These are phyloP conservation scores for Drosophila asahinai DNA, from an alignment of 1,140 invertebrate genomes.

Conservation along the genomic window DNA sequence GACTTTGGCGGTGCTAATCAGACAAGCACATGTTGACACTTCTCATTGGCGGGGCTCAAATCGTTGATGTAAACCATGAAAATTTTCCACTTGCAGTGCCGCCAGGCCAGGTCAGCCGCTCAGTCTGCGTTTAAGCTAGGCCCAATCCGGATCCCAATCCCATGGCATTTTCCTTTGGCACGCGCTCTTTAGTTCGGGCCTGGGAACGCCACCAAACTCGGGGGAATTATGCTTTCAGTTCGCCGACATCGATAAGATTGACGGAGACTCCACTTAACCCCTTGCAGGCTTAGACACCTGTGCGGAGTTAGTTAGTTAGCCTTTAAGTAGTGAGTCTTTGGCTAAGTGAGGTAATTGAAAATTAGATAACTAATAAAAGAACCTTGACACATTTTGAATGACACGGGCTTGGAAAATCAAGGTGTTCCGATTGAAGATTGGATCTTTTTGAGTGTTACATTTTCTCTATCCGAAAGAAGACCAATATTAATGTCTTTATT, in stretches of 20 bases:
- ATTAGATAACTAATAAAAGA: neutral
- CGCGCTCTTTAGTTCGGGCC: constrained; percentile 12
- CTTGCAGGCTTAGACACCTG: constrained; percentile 28
- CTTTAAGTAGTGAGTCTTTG: constrained; percentile 12
- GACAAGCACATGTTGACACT: constrained; percentile 67
- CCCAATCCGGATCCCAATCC: neutral
- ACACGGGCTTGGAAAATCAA: neutral
- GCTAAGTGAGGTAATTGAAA: neutral
- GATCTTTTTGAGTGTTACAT: neutral
- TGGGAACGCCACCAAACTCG: constrained; percentile 9
- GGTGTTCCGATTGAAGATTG: neutral
- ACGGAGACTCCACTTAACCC: constrained; percentile 7
- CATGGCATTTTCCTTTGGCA: constrained; percentile 61
- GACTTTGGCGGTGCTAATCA: constrained; percentile 70
- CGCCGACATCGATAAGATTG: constrained; percentile 42
- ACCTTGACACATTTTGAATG: constrained; percentile 11
- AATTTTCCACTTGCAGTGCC: constrained; percentile 71
- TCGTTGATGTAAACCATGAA: constrained; percentile 71
- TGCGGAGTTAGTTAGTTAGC: neutral
- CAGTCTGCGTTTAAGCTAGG: neutral
- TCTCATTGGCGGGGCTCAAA: constrained; percentile 63
- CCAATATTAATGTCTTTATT: no score
- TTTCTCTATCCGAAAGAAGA: no score
- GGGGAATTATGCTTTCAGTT: constrained; percentile 7
- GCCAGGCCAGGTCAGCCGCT: constrained; percentile 13